phyloP scores from a whole-genome alignment of 1,140 invertebrate species.

The Drosophila nannoptera region DNA sequence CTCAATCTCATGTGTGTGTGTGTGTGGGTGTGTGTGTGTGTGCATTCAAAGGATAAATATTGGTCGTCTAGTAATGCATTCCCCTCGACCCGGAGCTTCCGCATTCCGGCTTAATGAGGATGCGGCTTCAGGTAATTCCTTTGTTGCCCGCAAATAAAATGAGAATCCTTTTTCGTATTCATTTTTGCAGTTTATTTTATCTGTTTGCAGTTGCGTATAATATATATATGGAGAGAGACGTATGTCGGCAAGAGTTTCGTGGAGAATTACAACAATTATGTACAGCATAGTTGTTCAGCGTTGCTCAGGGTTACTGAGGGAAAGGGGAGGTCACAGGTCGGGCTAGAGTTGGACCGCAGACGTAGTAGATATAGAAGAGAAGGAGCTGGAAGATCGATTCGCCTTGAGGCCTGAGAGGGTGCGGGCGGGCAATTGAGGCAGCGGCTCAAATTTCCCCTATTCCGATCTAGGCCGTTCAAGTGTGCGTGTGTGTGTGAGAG shows the following conservation, averaged over 20 bases:
- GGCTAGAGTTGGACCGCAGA: background rate
- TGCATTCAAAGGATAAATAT: background rate
- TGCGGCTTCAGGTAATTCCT: background rate
- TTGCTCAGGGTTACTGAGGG: constrained; percentile 34
- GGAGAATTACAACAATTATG: constrained; percentile 71
- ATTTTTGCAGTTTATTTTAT: constrained; percentile 76
- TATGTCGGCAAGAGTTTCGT: constrained; percentile 50
- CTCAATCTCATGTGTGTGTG: constrained; percentile 39
- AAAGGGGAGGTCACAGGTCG: background rate
- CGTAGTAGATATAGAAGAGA: too few species aligned
- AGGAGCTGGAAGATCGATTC: background rate
- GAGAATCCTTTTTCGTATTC: constrained; percentile 62
- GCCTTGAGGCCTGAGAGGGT: constrained; percentile 7
- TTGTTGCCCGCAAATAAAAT: background rate
- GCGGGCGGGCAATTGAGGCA: constrained; percentile 51
- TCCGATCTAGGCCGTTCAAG: constrained; percentile 33
- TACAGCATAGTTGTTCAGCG: constrained; percentile 70
- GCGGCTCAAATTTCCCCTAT: constrained; percentile 52
- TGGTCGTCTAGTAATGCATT: too few species aligned
- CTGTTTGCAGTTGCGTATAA: constrained; percentile 75
- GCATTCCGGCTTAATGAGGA: too few species aligned
- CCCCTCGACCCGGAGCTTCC: too few species aligned
- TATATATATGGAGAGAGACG: constrained; percentile 29
- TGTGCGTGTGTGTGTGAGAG: constrained; percentile 26
- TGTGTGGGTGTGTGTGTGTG: constrained; percentile 5